phyloP scores from a whole-genome alignment of 1,140 invertebrate species.

The Tribolium castaneum region DNA sequence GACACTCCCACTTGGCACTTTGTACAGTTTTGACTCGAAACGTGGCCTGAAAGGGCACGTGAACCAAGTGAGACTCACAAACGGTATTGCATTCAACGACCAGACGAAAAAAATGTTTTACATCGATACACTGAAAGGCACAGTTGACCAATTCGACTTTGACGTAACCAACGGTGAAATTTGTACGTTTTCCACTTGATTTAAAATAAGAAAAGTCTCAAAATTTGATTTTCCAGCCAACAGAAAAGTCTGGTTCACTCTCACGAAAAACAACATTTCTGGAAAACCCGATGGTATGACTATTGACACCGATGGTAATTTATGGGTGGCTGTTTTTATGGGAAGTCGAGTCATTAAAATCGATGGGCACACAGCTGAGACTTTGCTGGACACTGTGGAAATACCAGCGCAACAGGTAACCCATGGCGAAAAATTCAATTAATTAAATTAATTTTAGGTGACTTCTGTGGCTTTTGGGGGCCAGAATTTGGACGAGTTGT shows the following conservation, averaged over 20 bases:
- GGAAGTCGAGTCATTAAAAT: constrained; percentile 58
- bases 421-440: background rate
- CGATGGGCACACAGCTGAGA: constrained; percentile 58
- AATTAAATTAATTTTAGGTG: background rate
- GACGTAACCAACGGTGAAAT: constrained; percentile 74
- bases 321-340: constrained; percentile 72
- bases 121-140: constrained; percentile 75
- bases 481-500: constrained; percentile 76
- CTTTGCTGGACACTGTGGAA: background rate
- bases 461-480: constrained; percentile 75
- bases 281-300: constrained; percentile 76
- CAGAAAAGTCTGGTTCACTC: constrained; percentile 49
- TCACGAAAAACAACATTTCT: constrained; percentile 51
- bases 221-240: constrained; percentile 42
- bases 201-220: no score
- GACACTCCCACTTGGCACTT: constrained; percentile 44
- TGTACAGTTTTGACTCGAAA: constrained; percentile 49
- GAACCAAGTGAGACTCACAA: constrained; percentile 74
- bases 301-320: constrained; percentile 71
- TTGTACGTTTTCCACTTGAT: constrained; percentile 65
- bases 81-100: constrained; percentile 82
- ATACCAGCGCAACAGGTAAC: constrained; percentile 13
- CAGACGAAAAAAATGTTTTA: constrained; percentile 78
- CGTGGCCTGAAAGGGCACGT: constrained; percentile 56
- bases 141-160: constrained; percentile 79